Percentiles rank a stretch among this genome's conserved stretches.
These are phyloP conservation scores for Cabera pusaria DNA, from an alignment of 2,888 invertebrate genomes.

Conservation along the genomic window DNA sequence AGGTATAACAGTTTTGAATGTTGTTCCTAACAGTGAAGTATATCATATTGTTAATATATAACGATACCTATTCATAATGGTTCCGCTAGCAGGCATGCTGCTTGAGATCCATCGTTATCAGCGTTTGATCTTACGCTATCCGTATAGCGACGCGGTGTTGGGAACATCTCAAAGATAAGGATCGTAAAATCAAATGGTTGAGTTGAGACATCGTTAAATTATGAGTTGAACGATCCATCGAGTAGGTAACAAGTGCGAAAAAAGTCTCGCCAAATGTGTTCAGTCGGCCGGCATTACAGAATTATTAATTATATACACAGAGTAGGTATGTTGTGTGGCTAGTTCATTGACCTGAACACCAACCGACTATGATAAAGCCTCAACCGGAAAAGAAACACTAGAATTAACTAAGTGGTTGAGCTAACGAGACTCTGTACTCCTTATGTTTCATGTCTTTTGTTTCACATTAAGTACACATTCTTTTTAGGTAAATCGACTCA, in stretches of 20 bases:
- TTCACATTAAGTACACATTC: too few relatives aligned
- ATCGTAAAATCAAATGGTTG: constrained; percentile 15
- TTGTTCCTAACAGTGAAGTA: too few relatives aligned
- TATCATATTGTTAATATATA: too few relatives aligned
- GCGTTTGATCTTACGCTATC: constrained; percentile 17
- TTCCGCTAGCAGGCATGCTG: constrained; percentile 10
- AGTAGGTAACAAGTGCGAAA: constrained; percentile 37
- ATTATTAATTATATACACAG: constrained; percentile 74
- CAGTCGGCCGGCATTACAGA: constrained; percentile 56
- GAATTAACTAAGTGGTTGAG: too few relatives aligned
- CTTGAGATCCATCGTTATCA: constrained; percentile 17
- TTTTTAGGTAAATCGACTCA: too few relatives aligned
- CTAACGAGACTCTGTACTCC: too few relatives aligned
- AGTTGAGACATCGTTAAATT: constrained; percentile 22
- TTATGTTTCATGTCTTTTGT: too few relatives aligned
- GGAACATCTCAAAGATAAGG: constrained; percentile 13
- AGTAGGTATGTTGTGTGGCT: constrained; percentile 38
- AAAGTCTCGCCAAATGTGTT: constrained; percentile 51
- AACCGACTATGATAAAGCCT: constrained; percentile 35
- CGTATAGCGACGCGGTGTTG: constrained; percentile 3
- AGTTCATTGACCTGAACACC: constrained; percentile 57
- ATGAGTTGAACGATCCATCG: constrained; percentile 31
- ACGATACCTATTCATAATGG: constrained; percentile 1
- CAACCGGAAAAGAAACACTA: too few relatives aligned
- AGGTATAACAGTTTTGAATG: too few relatives aligned